A percentile compares a stretch with the other conserved stretches of the same genome.
Conservation (phyloP, 2,113 vertebrate species). For the Rhizomys pruinosus region DNA sequence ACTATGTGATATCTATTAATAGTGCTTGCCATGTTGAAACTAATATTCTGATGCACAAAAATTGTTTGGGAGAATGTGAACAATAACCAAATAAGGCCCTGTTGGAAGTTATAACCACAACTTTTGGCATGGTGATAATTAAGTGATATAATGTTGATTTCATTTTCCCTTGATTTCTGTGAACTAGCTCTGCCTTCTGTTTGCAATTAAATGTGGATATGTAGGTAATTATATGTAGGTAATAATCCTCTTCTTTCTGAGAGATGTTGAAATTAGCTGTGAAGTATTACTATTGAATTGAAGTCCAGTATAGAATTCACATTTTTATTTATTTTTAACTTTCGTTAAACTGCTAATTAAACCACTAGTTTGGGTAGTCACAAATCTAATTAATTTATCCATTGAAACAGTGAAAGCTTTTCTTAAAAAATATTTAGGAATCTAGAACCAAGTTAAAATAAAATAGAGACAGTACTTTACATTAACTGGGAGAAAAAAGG, state of each 20-base stretch:
- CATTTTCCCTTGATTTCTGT: neutral
- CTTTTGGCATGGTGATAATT: neutral
- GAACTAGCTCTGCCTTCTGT: neutral
- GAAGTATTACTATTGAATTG: constrained; percentile 58
- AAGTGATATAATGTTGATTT: neutral
- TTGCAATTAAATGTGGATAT: constrained; percentile 18
- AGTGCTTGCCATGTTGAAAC: neutral
- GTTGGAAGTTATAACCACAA: neutral
- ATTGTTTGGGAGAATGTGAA: neutral
- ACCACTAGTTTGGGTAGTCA: neutral
- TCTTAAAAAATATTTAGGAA: neutral
- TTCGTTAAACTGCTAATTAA: constrained; percentile 47
- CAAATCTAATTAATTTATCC: neutral
- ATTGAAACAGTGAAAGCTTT: constrained; percentile 60
- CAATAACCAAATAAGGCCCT: neutral
- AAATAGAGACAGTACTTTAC: neutral
- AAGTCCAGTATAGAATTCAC: constrained; percentile 55
- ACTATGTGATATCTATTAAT: neutral
- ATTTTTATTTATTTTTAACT: constrained; percentile 69
- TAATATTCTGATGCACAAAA: neutral
- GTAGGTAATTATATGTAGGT: neutral
- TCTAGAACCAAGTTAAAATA: neutral
- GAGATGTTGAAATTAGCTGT: constrained; percentile 55
- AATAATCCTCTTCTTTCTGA: constrained; percentile 17
- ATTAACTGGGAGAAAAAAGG: too few relatives aligned